Conservation (phyloP, 2,113 vertebrate species). For the Petroica traversi region DNA sequence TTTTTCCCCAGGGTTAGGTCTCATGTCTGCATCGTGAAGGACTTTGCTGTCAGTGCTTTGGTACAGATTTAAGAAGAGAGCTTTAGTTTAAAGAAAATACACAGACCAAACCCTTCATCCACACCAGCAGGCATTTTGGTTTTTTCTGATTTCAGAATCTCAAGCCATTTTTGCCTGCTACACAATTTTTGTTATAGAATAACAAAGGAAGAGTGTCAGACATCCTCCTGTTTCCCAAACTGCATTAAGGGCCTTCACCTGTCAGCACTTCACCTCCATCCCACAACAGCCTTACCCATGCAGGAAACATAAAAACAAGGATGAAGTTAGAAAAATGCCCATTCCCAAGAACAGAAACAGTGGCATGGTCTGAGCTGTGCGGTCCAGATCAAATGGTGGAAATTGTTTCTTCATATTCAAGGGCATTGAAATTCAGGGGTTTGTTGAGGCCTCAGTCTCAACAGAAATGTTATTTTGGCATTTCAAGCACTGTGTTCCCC, state of each 20-base stretch:
- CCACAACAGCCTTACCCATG: constrained; percentile 9
- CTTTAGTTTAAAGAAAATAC: not conserved
- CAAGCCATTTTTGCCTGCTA: not conserved
- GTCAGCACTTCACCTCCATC: not conserved
- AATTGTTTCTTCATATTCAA: not conserved
- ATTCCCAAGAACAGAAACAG: not conserved
- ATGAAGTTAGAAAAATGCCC: not conserved
- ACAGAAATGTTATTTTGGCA: not conserved
- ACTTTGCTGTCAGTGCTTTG: constrained; percentile 16
- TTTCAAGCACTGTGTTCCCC: not conserved
- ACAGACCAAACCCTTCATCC: not conserved
- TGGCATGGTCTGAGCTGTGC: not conserved
- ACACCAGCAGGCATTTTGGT: not conserved
- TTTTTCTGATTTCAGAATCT: not conserved
- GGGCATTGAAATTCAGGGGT: not conserved
- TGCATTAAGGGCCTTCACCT: not conserved
- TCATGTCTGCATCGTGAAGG: not conserved
- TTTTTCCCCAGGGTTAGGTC: not conserved
- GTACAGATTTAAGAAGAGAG: not conserved
- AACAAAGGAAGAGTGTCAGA: not conserved
- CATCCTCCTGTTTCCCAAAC: not conserved
- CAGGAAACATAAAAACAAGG: not conserved
- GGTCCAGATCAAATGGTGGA: not conserved
- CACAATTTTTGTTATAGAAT: not conserved
- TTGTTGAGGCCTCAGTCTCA: not conserved